Percentiles rank a stretch among this genome's conserved stretches.
These are phyloP conservation scores for Euwallacea fornicatus DNA, from an alignment of 1,140 invertebrate species.

Conservation along the genomic window DNA sequence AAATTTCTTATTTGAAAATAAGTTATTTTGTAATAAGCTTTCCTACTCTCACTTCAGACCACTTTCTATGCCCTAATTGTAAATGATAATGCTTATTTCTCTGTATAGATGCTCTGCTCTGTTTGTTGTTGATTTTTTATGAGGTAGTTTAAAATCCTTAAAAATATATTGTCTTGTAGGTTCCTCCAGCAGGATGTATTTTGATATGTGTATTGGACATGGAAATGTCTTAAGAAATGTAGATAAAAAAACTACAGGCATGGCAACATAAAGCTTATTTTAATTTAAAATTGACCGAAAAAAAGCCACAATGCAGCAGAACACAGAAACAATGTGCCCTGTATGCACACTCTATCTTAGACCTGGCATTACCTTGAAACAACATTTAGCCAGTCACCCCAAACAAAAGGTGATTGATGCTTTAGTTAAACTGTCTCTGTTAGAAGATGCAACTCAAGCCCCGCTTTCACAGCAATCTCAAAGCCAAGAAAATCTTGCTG, in stretches of 20 bases:
- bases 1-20: background rate
- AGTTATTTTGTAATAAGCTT: background rate
- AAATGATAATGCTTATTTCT: background rate
- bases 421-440: constrained; percentile 59
- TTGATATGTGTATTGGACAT: background rate
- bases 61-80: constrained; percentile 12
- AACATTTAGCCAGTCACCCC: constrained; percentile 79
- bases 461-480: constrained; percentile 1
- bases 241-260: background rate
- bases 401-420: constrained; percentile 85
- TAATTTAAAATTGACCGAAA: background rate
- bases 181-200: background rate
- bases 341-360: constrained; percentile 80
- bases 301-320: constrained; percentile 1
- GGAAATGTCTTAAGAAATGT: background rate
- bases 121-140: background rate
- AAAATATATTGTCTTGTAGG: background rate
- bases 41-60: constrained; percentile 4
- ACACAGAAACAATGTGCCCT: constrained; percentile 63
- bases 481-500: constrained; percentile 10
- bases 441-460: constrained; percentile 29
- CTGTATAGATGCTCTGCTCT: background rate
- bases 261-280: background rate
- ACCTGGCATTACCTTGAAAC: constrained; percentile 76
- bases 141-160: background rate